Conservation (phyloP, 2,797 vertebrate genomes). For the Microchirus variegatus region DNA sequence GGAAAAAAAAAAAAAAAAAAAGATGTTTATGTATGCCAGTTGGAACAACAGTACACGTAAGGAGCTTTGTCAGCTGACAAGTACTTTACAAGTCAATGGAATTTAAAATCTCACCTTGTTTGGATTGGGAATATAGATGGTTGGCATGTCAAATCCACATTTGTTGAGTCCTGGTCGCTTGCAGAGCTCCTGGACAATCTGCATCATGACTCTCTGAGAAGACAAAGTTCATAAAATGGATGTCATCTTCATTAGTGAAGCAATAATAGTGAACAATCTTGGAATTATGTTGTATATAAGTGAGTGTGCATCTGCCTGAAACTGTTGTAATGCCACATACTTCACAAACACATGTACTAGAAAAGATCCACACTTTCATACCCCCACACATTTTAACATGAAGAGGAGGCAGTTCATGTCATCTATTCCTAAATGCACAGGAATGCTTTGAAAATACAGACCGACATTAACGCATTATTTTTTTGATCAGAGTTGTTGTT, state of each 20-base stretch:
- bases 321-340: too few relatives aligned
- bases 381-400: too few relatives aligned
- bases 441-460: too few relatives aligned
- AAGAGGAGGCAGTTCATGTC: too few relatives aligned
- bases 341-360: too few relatives aligned
- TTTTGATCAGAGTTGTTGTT: not conserved
- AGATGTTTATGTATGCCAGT: not conserved
- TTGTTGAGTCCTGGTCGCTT: slow-evolving; percentile 89
- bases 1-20: not conserved
- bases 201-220: slow-evolving; percentile 88
- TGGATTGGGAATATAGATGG: slow-evolving; percentile 86
- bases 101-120: slow-evolving; percentile 75
- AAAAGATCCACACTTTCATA: too few relatives aligned
- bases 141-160: slow-evolving; percentile 92
- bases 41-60: not conserved
- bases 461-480: too few relatives aligned
- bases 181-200: slow-evolving; percentile 90
- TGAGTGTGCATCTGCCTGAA: not conserved
- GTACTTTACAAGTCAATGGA: not conserved
- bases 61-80: not conserved
- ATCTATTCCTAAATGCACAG: too few relatives aligned
- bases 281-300: not conserved
- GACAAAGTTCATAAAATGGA: not conserved
- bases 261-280: not conserved
- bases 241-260: not conserved